Percentiles rank a stretch among this genome's conserved stretches.
phyloP scores from a whole-genome alignment of 2,797 vertebrate species.

The Hippopotamyrus pictus region DNA sequence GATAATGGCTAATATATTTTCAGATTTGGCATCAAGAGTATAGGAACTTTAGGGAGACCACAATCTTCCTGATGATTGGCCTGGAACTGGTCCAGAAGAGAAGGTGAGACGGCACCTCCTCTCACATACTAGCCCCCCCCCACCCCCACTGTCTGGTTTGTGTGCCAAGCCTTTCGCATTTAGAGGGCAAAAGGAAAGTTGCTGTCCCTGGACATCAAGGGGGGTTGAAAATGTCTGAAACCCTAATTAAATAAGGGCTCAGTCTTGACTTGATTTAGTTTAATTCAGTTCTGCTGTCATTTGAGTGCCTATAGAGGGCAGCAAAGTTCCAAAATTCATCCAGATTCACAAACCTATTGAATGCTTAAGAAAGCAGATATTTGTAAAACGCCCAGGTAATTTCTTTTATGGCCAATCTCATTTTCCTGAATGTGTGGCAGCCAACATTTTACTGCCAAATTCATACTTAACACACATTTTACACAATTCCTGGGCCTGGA shows the following conservation, averaged over 20 bases:
- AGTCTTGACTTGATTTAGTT: not conserved
- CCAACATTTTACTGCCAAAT: slow-evolving; percentile 15
- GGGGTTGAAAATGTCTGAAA: not conserved
- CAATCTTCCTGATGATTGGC: slow-evolving; percentile 83
- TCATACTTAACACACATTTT: not conserved
- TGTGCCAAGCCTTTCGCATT: not conserved
- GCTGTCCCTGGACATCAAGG: not conserved
- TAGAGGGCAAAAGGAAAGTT: not conserved
- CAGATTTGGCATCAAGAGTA: slow-evolving; percentile 96
- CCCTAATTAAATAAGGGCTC: not conserved
- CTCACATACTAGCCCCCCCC: not conserved
- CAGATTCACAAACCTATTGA: not conserved
- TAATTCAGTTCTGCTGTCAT: not conserved
- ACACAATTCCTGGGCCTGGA: not conserved
- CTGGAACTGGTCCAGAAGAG: slow-evolving; percentile 89
- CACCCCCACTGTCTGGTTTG: slow-evolving; percentile 19
- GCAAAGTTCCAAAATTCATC: slow-evolving; percentile 24
- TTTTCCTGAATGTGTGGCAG: slow-evolving; percentile 8
- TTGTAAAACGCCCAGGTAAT: not conserved
- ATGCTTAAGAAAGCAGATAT: slow-evolving; percentile 5
- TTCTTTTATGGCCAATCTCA: slow-evolving; percentile 16
- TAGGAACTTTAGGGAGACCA: slow-evolving; percentile 86
- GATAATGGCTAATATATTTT: slow-evolving; percentile 22
- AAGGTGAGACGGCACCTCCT: slow-evolving; percentile 62
- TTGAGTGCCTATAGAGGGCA: slow-evolving; percentile 51